Evolutionary conservation across 2,113 vertebrate genomes (phyloP), one percentile per base, ranked within the genome.

Genomic region (Perccottus glenii): DNA sequence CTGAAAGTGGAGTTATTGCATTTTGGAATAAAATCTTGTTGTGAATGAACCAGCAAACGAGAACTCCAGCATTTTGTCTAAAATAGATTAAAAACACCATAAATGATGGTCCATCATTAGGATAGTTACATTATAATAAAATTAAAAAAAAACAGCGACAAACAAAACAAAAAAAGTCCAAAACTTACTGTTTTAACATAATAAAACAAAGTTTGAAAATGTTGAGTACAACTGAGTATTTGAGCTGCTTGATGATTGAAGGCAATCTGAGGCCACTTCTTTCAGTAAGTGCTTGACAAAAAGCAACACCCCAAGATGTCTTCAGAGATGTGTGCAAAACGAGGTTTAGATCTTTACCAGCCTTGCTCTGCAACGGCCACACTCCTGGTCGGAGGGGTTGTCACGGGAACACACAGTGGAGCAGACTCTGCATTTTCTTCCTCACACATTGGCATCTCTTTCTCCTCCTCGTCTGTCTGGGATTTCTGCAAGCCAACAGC

Each of bases 241-340:
- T 69, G 80, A 89, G 87, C 87, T 91, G 85, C 88, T 86, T 82
- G 60, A 58, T 81, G 76, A 82, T 52, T 79, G 81, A 90, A 90
- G 87, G 87, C 85, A 70, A 82, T 79, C 74, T 73, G 84, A 90
- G 82, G 79, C 67, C 43, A 83, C 82, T 78, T 73, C 78, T 82
- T 64, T 78, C 65, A 74, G 57, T 47, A 81, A 83, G 79, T 85
- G 79, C 85, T 85, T 33, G 3, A 68, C 44, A 71, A 68, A 63
- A 60, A 61, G 53, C 42, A 65, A 70, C 74, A 81, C 67, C 79
- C 45, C 75, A 51, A 75, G 73, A 87, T 77, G 70, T 84, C 79
- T 77, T 84, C 82, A 77, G 70, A 85, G 70, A 75, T 73, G 70
- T 71, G 72, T 52, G 63, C 56, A 60, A 42, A 27, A 47, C 9